Evolutionary conservation across 2,888 invertebrate species (phyloP), one percentile per base, ranked within the genome.

Genomic region (Phengaris alcon): DNA sequence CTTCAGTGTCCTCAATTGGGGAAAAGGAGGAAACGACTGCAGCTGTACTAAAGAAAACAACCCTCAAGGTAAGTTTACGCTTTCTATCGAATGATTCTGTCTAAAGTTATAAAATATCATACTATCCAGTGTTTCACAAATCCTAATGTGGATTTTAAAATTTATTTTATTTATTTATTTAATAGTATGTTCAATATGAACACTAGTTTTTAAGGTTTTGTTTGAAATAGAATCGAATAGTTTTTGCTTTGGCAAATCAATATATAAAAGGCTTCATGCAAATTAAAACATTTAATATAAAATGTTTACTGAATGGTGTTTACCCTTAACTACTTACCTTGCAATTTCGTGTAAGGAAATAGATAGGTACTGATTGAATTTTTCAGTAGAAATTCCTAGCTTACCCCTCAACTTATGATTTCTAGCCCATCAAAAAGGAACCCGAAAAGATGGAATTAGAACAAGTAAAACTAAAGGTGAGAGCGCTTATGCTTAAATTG

Each of bases 381-480:
- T 78, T 77, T 73, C 73, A 76, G 57, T 77, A 68, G 52, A 77
- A 75, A 70, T 46, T 84, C 79, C 78, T 78, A 81, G 90, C 90
- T 91, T 90, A 85, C 82, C 86, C 81, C 86, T 81, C 85, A 87
- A 88, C 86, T 89, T 87, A 75, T 88, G 81, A 85, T 91, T 93
- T 86, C 13, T 91, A 93, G 93, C 88, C 86, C 81, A 83, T 91
- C 81, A 89, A 91, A 78, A 75, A 77, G 82, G 86, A 89, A 83
- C 86, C 88, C 75, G 88, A 90, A 85, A 57, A 70, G 75, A 77
- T 77, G 76, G 85, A 89, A 84, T 76, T 93, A 78, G 90, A 86
- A 69, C 83, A 90, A 85, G 82, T 93, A 73, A 93, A 93, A 84
- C 83, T 93, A 3, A 93, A 93, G 92, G 93, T 93, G 89, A 91